A percentile compares a stretch with the other conserved stretches of the same genome.
Evolutionary conservation across 2,113 vertebrate genomes (phyloP).

Genomic region (Cryptotis parvus): DNA sequence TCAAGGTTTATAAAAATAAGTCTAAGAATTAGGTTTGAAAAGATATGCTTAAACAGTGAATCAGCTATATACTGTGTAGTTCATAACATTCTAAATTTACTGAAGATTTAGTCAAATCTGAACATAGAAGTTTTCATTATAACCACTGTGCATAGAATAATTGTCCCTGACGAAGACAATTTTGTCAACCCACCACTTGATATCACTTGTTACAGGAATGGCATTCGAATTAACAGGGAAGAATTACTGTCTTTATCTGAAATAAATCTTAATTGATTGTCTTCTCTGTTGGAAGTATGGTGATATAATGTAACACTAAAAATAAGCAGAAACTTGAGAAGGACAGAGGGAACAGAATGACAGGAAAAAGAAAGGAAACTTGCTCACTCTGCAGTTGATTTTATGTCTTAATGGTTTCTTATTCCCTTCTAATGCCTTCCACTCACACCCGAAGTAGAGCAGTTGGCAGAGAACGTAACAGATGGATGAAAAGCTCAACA

Average conservation of each 20-base stretch:
- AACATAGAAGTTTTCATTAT: neutral
- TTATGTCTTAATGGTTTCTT: slow-evolving; percentile 86
- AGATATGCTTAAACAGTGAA: neutral
- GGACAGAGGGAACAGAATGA: slow-evolving; percentile 83
- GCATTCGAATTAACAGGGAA: slow-evolving; percentile 71
- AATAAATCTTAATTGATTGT: slow-evolving; percentile 70
- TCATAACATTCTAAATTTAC: slow-evolving; percentile 50
- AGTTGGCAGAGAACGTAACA: slow-evolving; percentile 82
- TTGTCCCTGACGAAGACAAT: neutral
- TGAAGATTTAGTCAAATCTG: neutral
- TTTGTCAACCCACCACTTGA: slow-evolving; percentile 16
- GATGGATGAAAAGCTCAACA: slow-evolving; percentile 84
- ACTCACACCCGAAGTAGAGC: slow-evolving; percentile 81
- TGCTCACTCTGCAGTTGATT: slow-evolving; percentile 85
- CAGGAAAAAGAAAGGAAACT: slow-evolving; percentile 83
- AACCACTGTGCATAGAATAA: slow-evolving; percentile 34
- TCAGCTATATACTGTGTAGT: neutral
- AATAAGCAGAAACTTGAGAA: slow-evolving; percentile 83
- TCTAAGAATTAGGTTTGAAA: neutral
- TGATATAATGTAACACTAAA: slow-evolving; percentile 63
- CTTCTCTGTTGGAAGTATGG: slow-evolving; percentile 68
- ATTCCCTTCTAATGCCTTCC: slow-evolving; percentile 82
- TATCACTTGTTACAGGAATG: slow-evolving; percentile 40
- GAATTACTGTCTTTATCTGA: neutral
- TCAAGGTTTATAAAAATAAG: slow-evolving; percentile 25